Evolutionary conservation across 64 coral and sea anemone species (phyloP).

Genomic region (Montipora sp.): DNA sequence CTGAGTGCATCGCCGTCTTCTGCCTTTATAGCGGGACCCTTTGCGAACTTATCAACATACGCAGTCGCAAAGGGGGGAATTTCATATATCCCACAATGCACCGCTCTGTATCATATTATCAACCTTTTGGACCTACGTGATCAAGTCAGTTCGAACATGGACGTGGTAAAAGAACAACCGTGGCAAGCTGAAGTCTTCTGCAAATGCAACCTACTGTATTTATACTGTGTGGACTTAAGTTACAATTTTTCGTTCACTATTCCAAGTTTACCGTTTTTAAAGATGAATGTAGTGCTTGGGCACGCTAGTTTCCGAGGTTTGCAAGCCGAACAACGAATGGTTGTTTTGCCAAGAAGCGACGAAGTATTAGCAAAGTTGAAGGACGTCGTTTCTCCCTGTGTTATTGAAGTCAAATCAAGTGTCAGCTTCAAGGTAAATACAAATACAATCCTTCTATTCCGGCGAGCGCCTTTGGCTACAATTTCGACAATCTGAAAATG

Average conservation of each 20-base stretch:
- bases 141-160: slow-evolving; percentile 25
- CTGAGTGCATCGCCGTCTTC: slow-evolving; percentile 45
- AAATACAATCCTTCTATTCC: neutral
- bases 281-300: slow-evolving; percentile 31
- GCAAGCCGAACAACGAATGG: slow-evolving; percentile 26
- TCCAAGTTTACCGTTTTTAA: slow-evolving; percentile 62
- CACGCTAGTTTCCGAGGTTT: slow-evolving; percentile 31
- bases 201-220: slow-evolving; percentile 22
- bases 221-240: slow-evolving; percentile 45
- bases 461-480: no score
- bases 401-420: slow-evolving; percentile 58
- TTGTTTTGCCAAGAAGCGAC: slow-evolving; percentile 44
- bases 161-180: slow-evolving; percentile 34
- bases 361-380: slow-evolving; percentile 43
- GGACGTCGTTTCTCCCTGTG: slow-evolving; percentile 29
- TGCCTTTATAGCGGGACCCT: neutral
- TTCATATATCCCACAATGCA: neutral
- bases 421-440: slow-evolving; percentile 55
- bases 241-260: slow-evolving; percentile 32
- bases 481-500: neutral
- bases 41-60: slow-evolving; percentile 4
- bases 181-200: slow-evolving; percentile 29
- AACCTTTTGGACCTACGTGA: neutral
- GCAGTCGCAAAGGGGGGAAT: neutral
- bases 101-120: neutral